Conservation (phyloP, 1,140 invertebrate genomes). For the Bombus pyrosoma region DNA sequence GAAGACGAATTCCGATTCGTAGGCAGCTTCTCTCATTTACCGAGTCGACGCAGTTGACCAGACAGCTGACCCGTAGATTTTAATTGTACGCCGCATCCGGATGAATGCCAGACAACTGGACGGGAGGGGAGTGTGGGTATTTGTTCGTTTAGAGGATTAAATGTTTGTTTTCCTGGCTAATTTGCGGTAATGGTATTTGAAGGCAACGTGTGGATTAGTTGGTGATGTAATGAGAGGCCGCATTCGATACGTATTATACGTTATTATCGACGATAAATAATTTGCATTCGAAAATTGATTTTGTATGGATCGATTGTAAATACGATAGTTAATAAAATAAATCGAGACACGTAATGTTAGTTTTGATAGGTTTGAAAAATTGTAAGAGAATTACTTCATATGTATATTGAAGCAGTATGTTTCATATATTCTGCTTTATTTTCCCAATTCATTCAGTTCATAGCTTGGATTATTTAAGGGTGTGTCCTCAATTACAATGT, state of each 20-base stretch:
- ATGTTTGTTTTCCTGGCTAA: slow-evolving; percentile 8
- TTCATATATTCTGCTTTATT: neutral
- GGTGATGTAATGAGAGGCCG: neutral
- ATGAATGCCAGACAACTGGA: neutral
- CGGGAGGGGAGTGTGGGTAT: neutral
- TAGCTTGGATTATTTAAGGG: no score
- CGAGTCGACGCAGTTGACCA: slow-evolving; percentile 25
- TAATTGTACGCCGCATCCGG: slow-evolving; percentile 11
- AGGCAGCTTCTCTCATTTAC: slow-evolving; percentile 66
- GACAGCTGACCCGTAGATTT: neutral
- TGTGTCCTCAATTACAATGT: no score
- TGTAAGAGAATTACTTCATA: neutral
- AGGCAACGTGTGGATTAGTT: neutral
- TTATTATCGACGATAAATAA: neutral
- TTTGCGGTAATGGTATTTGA: slow-evolving; percentile 4
- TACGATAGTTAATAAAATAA: neutral
- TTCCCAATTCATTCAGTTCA: no score
- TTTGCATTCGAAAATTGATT: neutral
- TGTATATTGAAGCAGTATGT: neutral
- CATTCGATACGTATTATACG: neutral
- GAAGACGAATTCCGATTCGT: slow-evolving; percentile 62
- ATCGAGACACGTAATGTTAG: neutral
- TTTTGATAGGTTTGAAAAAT: neutral
- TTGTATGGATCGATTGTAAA: neutral
- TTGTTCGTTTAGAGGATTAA: slow-evolving; percentile 8